Base-by-base conservation (phyloP, 2,888 invertebrate genomes). In the Apantesis nais region DNA sequence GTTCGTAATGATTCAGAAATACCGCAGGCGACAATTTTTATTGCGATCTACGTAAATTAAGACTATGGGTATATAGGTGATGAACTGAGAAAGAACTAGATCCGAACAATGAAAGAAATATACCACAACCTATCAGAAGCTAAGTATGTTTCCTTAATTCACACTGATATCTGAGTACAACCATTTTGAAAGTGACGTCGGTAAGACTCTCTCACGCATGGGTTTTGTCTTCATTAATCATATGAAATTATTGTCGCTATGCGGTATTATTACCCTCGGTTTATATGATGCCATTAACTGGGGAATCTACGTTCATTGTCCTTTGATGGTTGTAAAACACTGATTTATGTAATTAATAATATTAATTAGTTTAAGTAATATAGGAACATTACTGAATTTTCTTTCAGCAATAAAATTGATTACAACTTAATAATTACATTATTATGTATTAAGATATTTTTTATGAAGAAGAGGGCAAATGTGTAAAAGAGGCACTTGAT, bases 171-270 rank as follows among this genome's bases (percentile, higher is more conserved):
- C 74, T 48, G 37, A 29, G 25, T 44, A 69, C 37, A 70, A 31
- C 37, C 64, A 60, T 52, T 61, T 63, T 62, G 60, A 52, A 58
- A 61, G 64, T 66, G 70, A 66, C 60, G 75, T 76, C 78, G 75
- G 76, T 74, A 69, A 16, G 62, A 66, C 52, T 66, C 55, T 75
- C 61, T 67, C 55, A 66, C 68, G 66, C 76, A 66, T 66, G 70
- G 60, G 55, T 55, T 62, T 37, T 69, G 52, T 34, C 55, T 41
- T 71, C 76, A 84, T 83, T 79, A 80, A 83, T 84, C 82, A 85
- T 77, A 69, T 41, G 74, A 75, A 68, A 73, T 71, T 67, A 67
- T 70, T 73, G 68, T 63, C 70, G 62, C 73, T 68, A 58, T 58
- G 72, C 29, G 73, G 72, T 66, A 71, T 75, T 76, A 73, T 78